phyloP scores from a whole-genome alignment of 2,113 vertebrate species.

The Nycticryphes semicollaris region DNA sequence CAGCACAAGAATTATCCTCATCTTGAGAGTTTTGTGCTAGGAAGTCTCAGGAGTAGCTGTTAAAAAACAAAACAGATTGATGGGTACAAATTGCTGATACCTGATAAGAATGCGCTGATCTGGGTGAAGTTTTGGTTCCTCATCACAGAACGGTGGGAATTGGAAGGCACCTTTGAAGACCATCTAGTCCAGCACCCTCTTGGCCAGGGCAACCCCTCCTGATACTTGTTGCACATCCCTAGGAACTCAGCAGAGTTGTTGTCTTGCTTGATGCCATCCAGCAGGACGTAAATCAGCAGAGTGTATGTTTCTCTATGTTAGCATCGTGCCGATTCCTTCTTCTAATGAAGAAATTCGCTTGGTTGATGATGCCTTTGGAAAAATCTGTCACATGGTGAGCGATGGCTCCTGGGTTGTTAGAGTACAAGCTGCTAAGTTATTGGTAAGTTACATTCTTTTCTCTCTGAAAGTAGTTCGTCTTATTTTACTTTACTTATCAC shows the following conservation, averaged over 20 bases:
- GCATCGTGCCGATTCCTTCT: conserved; percentile 95
- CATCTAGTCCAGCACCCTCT: background rate
- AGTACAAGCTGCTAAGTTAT: conserved; percentile 91
- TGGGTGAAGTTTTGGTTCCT: background rate
- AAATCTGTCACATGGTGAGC: conserved; percentile 97
- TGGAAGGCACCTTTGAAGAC: background rate
- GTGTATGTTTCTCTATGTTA: background rate
- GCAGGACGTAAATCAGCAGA: background rate
- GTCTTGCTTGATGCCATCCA: background rate
- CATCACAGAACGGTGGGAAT: background rate
- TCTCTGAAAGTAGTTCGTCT: background rate
- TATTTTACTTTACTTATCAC: background rate
- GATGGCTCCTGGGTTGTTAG: conserved; percentile 97
- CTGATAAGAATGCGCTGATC: background rate
- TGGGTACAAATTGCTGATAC: background rate
- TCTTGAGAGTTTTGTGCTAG: background rate
- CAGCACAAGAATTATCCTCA: background rate
- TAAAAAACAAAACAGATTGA: background rate
- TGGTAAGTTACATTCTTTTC: conserved; percentile 78
- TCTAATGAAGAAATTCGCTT: conserved; percentile 97
- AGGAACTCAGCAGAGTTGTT: background rate
- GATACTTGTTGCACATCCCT: background rate
- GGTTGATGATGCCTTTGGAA: conserved; percentile 95
- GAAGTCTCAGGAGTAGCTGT: background rate
- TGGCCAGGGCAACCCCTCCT: background rate